Evolutionary conservation across 2,797 vertebrate species (phyloP).

Genomic region (Lithobates sylvaticus): DNA sequence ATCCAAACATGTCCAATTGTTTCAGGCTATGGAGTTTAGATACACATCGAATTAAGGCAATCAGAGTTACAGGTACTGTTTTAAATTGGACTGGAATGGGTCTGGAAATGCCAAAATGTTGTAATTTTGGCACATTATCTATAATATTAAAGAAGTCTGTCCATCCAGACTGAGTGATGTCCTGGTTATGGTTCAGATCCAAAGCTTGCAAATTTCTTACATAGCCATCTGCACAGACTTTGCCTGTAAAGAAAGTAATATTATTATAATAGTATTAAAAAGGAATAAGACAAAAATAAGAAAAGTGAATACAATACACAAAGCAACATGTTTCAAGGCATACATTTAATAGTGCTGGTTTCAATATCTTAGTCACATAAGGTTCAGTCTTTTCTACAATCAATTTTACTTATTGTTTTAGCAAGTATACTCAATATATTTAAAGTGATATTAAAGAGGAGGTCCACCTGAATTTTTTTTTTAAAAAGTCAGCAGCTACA

Average conservation of each 20-base stretch:
- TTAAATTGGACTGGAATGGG: neutral
- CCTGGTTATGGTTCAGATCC: slow-evolving; percentile 52
- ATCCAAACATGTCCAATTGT: slow-evolving; percentile 34
- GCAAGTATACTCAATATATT: too few relatives aligned
- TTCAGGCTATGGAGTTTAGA: slow-evolving; percentile 49
- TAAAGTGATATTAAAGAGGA: too few relatives aligned
- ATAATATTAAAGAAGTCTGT: slow-evolving; percentile 66
- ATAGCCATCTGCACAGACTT: slow-evolving; percentile 4
- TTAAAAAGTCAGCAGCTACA: too few relatives aligned
- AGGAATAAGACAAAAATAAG: too few relatives aligned
- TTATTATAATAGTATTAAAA: too few relatives aligned
- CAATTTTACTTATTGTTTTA: too few relatives aligned
- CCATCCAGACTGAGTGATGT: slow-evolving; percentile 63
- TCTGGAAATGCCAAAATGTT: slow-evolving; percentile 19
- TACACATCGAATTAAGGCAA: slow-evolving; percentile 33
- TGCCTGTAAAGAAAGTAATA: slow-evolving; percentile 23
- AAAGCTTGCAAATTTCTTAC: slow-evolving; percentile 49
- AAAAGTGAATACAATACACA: too few relatives aligned
- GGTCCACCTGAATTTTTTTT: too few relatives aligned
- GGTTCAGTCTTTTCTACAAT: too few relatives aligned
- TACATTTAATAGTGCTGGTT: too few relatives aligned
- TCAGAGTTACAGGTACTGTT: slow-evolving; percentile 26
- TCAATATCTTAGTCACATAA: too few relatives aligned
- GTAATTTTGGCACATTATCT: slow-evolving; percentile 55
- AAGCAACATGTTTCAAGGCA: too few relatives aligned